Base-by-base conservation (phyloP, 2,113 vertebrate genomes). In the Crotalus viridis region DNA sequence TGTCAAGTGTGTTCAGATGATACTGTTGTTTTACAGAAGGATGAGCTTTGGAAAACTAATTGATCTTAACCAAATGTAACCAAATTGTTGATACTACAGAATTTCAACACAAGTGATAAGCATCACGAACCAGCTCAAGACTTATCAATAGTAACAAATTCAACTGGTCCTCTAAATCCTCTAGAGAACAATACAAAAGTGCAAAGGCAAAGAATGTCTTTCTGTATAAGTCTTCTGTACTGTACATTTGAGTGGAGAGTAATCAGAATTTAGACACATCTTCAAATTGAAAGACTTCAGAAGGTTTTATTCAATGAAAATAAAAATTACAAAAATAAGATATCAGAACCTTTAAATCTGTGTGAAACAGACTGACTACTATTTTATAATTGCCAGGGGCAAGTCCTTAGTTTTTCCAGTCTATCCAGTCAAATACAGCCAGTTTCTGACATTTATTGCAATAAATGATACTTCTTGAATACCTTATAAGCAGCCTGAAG, bases 401-500 rank as follows among this genome's bases (percentile, higher is more conserved):
- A 94, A 94, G 28, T 93, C 93, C 92, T 24, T 52, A 93, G 85
- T 93, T 95, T n/a, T 92, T 93, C 91, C 94, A 92, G 94, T 91
- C 94, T 87, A 95, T 92, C 90, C 46, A 93, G 88, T 95, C 95
- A 94, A 95, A 96, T 87, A 87, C 93, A 95, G 94, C 57, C 89
- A 19, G 52, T 89, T 96, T 96, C 95, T 96, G 92, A 96, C 96
- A 96, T 96, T 97, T 95, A 96, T 96, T 93, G 95, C 0, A 95
- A 92, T 93, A 96, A 96, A 96, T 95, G 22, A 91, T 95, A 95
- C 96, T 97, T 95, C 95, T 94, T 96, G 86, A 96, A 96, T 97
- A 95, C 95, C 94, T 95, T 96, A 97, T 96, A 92, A 97, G 93
- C 93, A 96, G 95, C 95, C 95, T 96, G 94, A 95, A 97, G 93